These are phyloP conservation scores for Gymnocephalus cernua DNA, from an alignment of 2,113 vertebrate species.

Conservation along the genomic window DNA sequence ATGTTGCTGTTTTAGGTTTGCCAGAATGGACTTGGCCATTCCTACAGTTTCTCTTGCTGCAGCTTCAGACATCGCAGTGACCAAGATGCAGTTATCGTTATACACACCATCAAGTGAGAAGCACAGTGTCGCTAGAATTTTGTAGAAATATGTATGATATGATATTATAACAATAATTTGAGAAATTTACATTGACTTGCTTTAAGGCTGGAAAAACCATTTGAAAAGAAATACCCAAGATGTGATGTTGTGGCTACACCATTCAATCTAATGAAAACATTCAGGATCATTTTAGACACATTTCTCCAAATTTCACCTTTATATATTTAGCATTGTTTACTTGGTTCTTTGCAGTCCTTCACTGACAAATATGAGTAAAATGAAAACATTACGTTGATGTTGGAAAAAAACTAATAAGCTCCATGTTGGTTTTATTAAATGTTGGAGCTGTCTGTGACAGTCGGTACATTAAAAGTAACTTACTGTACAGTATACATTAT, in stretches of 20 bases:
- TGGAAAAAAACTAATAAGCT: background rate
- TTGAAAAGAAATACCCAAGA: background rate
- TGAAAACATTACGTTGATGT: too few relatives aligned
- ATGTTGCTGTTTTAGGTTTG: conserved; percentile 53
- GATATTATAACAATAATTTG: background rate
- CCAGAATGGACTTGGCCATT: conserved; percentile 64
- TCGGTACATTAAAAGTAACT: too few relatives aligned
- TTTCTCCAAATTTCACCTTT: background rate
- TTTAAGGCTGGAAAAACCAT: background rate
- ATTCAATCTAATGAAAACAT: background rate
- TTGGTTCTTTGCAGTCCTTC: too few relatives aligned
- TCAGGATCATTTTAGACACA: background rate
- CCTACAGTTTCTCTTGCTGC: conserved; percentile 22
- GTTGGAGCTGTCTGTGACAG: too few relatives aligned
- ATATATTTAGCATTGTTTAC: background rate
- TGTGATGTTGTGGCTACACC: background rate
- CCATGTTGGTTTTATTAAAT: background rate
- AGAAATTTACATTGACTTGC: background rate
- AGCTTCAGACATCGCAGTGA: conserved; percentile 38
- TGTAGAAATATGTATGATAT: background rate
- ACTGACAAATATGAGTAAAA: too few relatives aligned
- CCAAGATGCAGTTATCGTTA: conserved; percentile 39
- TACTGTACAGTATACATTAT: too few relatives aligned
- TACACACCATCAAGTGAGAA: conserved; percentile 67
- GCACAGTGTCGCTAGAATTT: background rate